Evolutionary conservation across 1,140 invertebrate genomes (phyloP).

Genomic region (Drosophila sucinea): DNA sequence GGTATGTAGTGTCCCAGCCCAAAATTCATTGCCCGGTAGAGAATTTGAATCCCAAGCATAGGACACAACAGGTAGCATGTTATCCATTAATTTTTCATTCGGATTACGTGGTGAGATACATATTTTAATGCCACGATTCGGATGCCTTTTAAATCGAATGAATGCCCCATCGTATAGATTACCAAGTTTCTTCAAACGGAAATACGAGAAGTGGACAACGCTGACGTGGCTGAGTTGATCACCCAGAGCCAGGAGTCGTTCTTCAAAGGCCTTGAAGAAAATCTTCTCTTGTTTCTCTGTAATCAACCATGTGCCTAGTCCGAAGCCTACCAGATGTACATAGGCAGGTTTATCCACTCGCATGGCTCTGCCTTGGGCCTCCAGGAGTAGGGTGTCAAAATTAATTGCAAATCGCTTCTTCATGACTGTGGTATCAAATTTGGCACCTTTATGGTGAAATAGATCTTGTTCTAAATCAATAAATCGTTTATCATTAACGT

Average conservation of each 20-base stretch:
- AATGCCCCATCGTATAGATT: constrained; percentile 53
- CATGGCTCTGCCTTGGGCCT: constrained; percentile 54
- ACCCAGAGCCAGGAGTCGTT: constrained; percentile 67
- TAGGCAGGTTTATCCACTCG: constrained; percentile 50
- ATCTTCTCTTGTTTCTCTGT: constrained; percentile 70
- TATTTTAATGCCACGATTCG: constrained; percentile 60
- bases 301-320: constrained; percentile 74
- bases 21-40: constrained; percentile 87
- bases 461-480: neutral
- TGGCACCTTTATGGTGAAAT: neutral
- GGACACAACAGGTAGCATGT: constrained; percentile 85
- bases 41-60: constrained; percentile 89
- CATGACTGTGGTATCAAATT: constrained; percentile 70
- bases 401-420: constrained; percentile 72
- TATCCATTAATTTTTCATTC: constrained; percentile 46
- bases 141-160: constrained; percentile 53
- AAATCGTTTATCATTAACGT: constrained; percentile 38
- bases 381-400: constrained; percentile 71
- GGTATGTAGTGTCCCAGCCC: constrained; percentile 64
- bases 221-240: constrained; percentile 55
- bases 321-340: constrained; percentile 77
- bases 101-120: constrained; percentile 71
- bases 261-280: constrained; percentile 74
- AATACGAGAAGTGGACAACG: constrained; percentile 79
- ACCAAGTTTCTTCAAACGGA: constrained; percentile 47